Evolutionary conservation across 2,888 invertebrate genomes (phyloP), one percentile per base, ranked within the genome.

Genomic region (Drosophila barbarae): DNA sequence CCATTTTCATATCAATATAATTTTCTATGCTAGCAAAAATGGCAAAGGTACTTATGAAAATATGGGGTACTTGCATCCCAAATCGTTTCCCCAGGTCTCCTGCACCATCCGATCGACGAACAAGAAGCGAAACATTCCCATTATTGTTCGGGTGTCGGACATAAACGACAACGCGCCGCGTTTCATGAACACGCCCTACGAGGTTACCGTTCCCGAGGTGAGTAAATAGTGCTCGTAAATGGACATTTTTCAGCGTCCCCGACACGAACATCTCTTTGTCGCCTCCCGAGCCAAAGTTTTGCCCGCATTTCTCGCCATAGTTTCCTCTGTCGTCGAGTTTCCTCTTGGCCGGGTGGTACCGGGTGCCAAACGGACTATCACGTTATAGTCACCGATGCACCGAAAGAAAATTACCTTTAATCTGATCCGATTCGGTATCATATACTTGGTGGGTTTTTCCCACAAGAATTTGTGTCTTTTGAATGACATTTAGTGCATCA

Each of bases 111-210:
- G 93, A 90, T 91, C 93, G 52, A 94, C 95, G 44, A 93, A 93
- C 89, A 95, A 95, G 88, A 93, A 94, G 88, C 92, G 95, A 73
- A 95, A 94, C 70, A 95, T 96, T 88, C 96, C 96, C 59, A 94
- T 96, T 78, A 96, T 96, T 87, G 96, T 96, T 74, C 92, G 96
- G 90, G 95, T 96, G 81, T 95, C 95, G 36, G 96, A 97, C 90
- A 93, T 96, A 88, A 96, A 97, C 88, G 96, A 97, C 90, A 97
- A 97, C 90, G 93, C 94, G 54, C 96, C 96, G 30, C 91, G 93
- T 85, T 96, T 97, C 90, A 91, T 94, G 87, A 94, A 94, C 86
- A 93, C 94, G 65, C 95, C 96, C 47, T 96, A 96, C 88, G 94
- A 94, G 89, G 93, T 95, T 61, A 94, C 92, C 69, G 94, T 96